phyloP scores from a whole-genome alignment of 1,140 invertebrate species.

The Trichonephila inaurata region DNA sequence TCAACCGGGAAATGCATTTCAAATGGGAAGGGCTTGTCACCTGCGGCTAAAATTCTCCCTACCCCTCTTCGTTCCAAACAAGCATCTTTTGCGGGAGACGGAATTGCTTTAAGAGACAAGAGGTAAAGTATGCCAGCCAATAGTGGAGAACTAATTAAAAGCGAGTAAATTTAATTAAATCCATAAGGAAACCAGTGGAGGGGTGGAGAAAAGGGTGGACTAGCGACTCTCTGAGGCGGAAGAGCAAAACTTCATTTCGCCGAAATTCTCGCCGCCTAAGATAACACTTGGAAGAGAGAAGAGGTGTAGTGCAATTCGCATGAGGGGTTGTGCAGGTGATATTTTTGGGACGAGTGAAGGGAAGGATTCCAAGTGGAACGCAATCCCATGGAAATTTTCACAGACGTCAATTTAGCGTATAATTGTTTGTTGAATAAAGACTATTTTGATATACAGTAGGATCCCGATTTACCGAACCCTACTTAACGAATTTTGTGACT shows the following conservation, averaged over 20 bases:
- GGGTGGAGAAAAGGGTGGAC: background rate
- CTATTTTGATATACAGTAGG: no score
- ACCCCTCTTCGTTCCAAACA: background rate
- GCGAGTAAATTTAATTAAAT: constrained; percentile 76
- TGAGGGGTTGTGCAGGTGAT: constrained; percentile 9
- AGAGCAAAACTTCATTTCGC: constrained; percentile 69
- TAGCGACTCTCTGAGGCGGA: constrained; percentile 23
- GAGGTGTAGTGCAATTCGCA: constrained; percentile 48
- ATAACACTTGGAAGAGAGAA: constrained; percentile 63
- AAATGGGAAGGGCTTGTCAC: constrained; percentile 61
- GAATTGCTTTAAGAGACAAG: constrained; percentile 70
- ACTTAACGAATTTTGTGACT: no score
- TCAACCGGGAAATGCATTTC: constrained; percentile 39
- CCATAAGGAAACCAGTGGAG: constrained; percentile 60
- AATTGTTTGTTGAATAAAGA: no score
- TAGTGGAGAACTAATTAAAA: constrained; percentile 74
- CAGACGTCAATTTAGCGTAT: no score
- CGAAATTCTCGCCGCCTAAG: constrained; percentile 65
- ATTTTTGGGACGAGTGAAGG: background rate
- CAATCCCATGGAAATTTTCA: background rate
- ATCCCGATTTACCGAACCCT: no score
- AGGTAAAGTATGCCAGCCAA: constrained; percentile 66
- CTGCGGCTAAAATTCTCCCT: constrained; percentile 9
- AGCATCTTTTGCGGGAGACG: constrained; percentile 64
- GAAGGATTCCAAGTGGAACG: background rate